These are phyloP conservation scores for Pegoplata infirma DNA, from an alignment of 2,888 invertebrate species.

Conservation along the genomic window DNA sequence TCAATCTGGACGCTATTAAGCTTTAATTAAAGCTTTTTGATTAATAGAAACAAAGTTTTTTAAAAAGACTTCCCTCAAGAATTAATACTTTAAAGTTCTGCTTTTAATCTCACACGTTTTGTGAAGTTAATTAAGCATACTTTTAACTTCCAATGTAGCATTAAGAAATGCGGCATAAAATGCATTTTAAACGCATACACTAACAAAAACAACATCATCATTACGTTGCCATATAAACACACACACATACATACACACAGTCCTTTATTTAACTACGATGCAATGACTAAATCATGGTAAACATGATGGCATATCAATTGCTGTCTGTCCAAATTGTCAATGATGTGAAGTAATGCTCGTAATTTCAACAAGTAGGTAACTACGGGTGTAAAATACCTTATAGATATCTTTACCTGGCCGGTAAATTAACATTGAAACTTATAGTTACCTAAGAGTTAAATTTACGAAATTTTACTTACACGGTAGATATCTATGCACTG, in stretches of 20 bases:
- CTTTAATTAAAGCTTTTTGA: too few relatives aligned
- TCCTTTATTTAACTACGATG: not conserved
- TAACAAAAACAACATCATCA: too few relatives aligned
- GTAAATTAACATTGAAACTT: too few relatives aligned
- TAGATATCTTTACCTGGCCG: too few relatives aligned
- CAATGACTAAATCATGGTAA: constrained; percentile 4
- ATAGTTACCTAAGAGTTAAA: too few relatives aligned
- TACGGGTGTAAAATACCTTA: too few relatives aligned
- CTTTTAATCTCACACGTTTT: not conserved
- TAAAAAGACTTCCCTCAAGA: not conserved
- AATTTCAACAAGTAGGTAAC: too few relatives aligned
- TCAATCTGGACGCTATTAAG: too few relatives aligned
- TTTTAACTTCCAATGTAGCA: not conserved
- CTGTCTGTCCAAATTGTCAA: not conserved
- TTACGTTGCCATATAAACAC: not conserved
- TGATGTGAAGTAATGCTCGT: constrained; percentile 10
- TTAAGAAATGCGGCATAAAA: not conserved
- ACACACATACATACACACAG: too few relatives aligned
- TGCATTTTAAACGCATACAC: not conserved
- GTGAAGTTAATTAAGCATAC: not conserved
- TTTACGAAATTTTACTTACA: too few relatives aligned
- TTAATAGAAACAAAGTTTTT: too few relatives aligned
- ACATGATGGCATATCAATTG: constrained; percentile 1
- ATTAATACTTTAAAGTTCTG: not conserved
- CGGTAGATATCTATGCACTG: too few relatives aligned